phyloP scores from a whole-genome alignment of 1,140 invertebrate species.

The Eriocheir sinensis region DNA sequence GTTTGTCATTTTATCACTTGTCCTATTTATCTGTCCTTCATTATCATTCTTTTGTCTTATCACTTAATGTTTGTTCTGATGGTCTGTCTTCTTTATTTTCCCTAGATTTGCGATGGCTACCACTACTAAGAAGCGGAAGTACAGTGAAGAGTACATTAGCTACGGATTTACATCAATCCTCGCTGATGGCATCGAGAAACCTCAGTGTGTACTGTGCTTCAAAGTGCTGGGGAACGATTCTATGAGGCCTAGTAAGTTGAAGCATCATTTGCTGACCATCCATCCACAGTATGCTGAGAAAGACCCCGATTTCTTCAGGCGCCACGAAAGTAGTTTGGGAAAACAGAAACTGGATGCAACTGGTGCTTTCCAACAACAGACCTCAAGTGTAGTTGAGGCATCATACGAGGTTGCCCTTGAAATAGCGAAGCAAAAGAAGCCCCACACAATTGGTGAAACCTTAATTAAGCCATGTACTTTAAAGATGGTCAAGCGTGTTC shows the following conservation, averaged over 20 bases:
- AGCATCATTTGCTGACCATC: constrained; percentile 47
- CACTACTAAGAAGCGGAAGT: not conserved
- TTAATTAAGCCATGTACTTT: constrained; percentile 38
- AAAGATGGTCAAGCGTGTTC: constrained; percentile 58
- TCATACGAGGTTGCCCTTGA: constrained; percentile 38
- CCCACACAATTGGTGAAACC: constrained; percentile 31
- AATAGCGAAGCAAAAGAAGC: constrained; percentile 27
- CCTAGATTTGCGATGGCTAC: constrained; percentile 34
- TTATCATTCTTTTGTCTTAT: constrained; percentile 51
- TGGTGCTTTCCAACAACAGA: constrained; percentile 41
- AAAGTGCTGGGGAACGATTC: constrained; percentile 57
- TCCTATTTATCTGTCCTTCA: constrained; percentile 4
- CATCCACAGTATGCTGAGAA: constrained; percentile 42
- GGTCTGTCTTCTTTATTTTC: constrained; percentile 47
- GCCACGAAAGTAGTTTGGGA: constrained; percentile 52
- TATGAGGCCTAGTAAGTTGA: constrained; percentile 60
- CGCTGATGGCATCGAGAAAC: constrained; percentile 50
- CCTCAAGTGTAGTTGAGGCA: constrained; percentile 44
- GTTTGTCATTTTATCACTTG: not conserved
- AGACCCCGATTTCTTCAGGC: not conserved
- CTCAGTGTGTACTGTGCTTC: constrained; percentile 47
- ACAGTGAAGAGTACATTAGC: constrained; percentile 42
- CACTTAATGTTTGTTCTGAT: constrained; percentile 55
- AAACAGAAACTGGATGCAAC: constrained; percentile 58
- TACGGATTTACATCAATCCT: constrained; percentile 52